These are phyloP conservation scores for Trichonephila clavata DNA, from an alignment of 1,140 invertebrate species.

Conservation along the genomic window DNA sequence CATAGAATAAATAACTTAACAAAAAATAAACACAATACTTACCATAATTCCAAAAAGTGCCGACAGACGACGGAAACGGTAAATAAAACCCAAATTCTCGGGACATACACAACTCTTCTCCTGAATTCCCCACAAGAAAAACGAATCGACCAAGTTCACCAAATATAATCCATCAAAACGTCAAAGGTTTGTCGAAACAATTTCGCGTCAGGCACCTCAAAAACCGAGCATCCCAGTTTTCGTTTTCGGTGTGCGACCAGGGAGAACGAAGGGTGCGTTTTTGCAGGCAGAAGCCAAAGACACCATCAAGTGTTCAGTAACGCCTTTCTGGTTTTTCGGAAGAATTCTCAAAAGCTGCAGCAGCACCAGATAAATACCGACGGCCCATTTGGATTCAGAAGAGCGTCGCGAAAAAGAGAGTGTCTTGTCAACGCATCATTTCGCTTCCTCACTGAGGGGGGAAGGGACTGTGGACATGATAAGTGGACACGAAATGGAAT, in stretches of 20 bases:
- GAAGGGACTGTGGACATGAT: background rate
- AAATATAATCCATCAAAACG: background rate
- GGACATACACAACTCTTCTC: background rate
- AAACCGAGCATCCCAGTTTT: background rate
- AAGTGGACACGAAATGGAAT: slow-evolving; percentile 16
- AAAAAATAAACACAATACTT: background rate
- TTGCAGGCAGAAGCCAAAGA: background rate
- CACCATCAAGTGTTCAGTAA: slow-evolving; percentile 53
- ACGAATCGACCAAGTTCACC: background rate
- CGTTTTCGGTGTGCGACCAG: background rate
- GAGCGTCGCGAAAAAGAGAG: slow-evolving; percentile 23
- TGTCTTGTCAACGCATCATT: slow-evolving; percentile 33
- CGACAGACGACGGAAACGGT: background rate
- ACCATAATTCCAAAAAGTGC: background rate
- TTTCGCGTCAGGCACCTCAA: background rate
- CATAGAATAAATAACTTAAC: no score
- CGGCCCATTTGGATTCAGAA: background rate
- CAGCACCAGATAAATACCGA: slow-evolving; percentile 20
- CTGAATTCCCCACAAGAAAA: background rate
- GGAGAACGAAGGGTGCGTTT: background rate
- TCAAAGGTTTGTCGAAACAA: background rate
- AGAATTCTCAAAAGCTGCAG: background rate
- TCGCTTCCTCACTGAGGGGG: background rate
- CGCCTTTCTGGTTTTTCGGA: slow-evolving; percentile 48
- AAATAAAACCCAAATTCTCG: background rate